Evolutionary conservation across 2,113 vertebrate species (phyloP).

Genomic region (Phaethon lepturus): DNA sequence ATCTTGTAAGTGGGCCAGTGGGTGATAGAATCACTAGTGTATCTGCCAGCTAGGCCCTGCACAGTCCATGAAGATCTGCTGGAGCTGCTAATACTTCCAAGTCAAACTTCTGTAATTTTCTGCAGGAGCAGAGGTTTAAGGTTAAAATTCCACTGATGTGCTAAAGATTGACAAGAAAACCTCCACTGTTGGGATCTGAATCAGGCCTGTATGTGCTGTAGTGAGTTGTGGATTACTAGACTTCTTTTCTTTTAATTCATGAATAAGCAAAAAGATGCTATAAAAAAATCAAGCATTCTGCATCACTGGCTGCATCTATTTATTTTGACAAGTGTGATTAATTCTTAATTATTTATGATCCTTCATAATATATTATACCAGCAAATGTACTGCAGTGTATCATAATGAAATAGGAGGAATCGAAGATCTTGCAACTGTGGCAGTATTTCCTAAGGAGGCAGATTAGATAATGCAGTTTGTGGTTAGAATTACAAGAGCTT

Average conservation of each 20-base stretch:
- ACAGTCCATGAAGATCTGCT: neutral
- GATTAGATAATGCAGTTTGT: neutral
- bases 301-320: slow-evolving; percentile 49
- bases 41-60: neutral
- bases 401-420: neutral
- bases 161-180: neutral
- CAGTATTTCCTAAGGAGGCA: neutral
- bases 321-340: slow-evolving; percentile 69
- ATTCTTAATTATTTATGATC: slow-evolving; percentile 71
- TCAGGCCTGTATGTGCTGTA: neutral
- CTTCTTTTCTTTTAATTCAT: slow-evolving; percentile 34
- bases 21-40: neutral
- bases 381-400: slow-evolving; percentile 23
- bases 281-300: slow-evolving; percentile 56
- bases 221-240: slow-evolving; percentile 16
- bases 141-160: neutral
- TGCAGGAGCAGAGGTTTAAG: neutral
- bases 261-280: slow-evolving; percentile 62
- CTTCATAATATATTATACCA: slow-evolving; percentile 39
- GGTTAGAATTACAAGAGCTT: neutral
- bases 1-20: neutral
- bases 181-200: neutral
- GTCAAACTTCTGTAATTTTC: neutral
- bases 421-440: neutral
- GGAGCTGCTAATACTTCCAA: neutral